Base-by-base conservation (phyloP, 2,113 vertebrate genomes). In the Nesogale talazaci region DNA sequence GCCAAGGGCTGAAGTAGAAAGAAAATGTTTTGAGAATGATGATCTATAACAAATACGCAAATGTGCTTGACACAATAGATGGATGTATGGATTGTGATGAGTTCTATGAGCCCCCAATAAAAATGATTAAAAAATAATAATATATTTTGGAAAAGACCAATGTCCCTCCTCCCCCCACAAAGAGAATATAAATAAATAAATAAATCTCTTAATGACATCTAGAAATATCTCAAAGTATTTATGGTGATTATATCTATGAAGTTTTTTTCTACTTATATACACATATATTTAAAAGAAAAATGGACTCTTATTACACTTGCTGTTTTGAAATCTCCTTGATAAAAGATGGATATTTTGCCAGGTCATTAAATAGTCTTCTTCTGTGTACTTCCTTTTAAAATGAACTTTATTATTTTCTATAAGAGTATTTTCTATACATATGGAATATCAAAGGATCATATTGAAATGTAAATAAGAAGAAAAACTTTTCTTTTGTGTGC, bases 281-380 rank as follows among this genome's bases (percentile, higher is more conserved):
- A 81, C 16, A 34, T 65, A 83, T 46, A 52, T 83, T 67, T 86
- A 27, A 46, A 89, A 52, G 46, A 52, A 52, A 93, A 91, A 72
- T 91, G 52, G 3, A 61, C 63, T 83, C 25, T 70, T 86, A 61
- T 69, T 90, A 15, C 2, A 57, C 14, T 59, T 72, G 17, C 14
- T 89, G 8, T 84, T 96, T 94, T 92, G 15, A 16, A 80, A 79
- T 4, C 11, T 90, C 38, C 59, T 86, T 89, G 88, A 56, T 75
- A 67, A 63, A 94, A 63, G 59, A 23, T 78, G 74, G 82, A n/a
- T 5, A 85, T 88, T 83, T 87, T 7, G 15, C 15, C 20, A 52
- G 46, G 16, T 59, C 38, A 92, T 89, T 91, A 92, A 84, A 86
- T 92, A 42, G 34, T 94, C 46, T 90, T 61, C 5, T 79, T 7